Evolutionary conservation across 2,797 vertebrate genomes (phyloP).

Genomic region (Sparus aurata): DNA sequence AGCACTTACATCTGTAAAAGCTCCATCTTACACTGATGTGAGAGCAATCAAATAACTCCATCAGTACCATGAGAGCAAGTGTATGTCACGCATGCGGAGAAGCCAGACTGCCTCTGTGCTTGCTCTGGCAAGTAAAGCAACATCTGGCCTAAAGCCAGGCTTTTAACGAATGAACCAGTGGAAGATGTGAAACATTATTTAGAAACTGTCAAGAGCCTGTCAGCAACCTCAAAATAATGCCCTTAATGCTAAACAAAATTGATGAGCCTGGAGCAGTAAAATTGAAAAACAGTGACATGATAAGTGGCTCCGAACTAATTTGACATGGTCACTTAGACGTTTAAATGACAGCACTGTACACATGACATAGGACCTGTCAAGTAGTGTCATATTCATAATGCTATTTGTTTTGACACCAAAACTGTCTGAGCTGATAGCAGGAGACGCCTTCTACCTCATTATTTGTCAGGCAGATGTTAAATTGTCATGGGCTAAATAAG

Average conservation of each 20-base stretch:
- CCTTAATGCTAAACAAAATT: constrained; percentile 72
- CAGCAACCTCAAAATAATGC: constrained; percentile 72
- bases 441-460: constrained; percentile 45
- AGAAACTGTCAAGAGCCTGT: constrained; percentile 72
- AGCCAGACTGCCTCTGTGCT: constrained; percentile 33
- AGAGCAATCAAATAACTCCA: constrained; percentile 65
- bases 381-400: constrained; percentile 45
- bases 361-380: constrained; percentile 65
- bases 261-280: constrained; percentile 67
- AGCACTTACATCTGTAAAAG: constrained; percentile 67
- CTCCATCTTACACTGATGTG: constrained; percentile 46
- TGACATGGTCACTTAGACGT: constrained; percentile 74
- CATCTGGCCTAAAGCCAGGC: constrained; percentile 71
- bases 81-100: constrained; percentile 46
- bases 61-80: constrained; percentile 34
- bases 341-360: constrained; percentile 59
- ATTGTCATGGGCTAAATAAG: constrained; percentile 36
- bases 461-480: constrained; percentile 49
- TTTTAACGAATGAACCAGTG: constrained; percentile 76
- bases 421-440: constrained; percentile 16
- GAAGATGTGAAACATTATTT: constrained; percentile 73
- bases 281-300: constrained; percentile 74
- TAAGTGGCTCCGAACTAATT: constrained; percentile 73
- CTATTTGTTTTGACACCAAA: constrained; percentile 48
- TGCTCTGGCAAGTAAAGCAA: constrained; percentile 59